Base-by-base conservation (phyloP, 2,888 invertebrate species). In the Galerucella pusilla region DNA sequence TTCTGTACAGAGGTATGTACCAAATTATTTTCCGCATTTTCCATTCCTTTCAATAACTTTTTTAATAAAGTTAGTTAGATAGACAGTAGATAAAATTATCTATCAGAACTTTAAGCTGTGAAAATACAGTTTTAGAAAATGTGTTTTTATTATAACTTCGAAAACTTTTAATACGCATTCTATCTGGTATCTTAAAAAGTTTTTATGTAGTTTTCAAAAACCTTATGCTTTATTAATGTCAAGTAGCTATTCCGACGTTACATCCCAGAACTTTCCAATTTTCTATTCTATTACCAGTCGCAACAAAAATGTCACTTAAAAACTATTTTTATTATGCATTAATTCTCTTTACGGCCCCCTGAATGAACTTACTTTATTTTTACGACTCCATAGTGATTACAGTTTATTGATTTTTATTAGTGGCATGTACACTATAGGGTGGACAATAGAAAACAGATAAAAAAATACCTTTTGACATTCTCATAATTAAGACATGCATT, bases 331-430 rank as follows among this genome's bases (percentile, higher is more conserved):
- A 61, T 61, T 28, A 61, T 61, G 28, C 61, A 25, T 61, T 61
- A 25, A 61, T n/a, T 28, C 6, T 61, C 5, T 54, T 61, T 61
- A 61, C 25, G 25, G 25, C 11, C 11, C 11, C 28, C 12, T 9
- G 12, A 35, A 28, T 61, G n/a, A 61, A 61, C 12, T 11, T 2
- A 16, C 16, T 61, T 35, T 35, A 61, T 61, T 25, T 25, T 61
- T 14, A 61, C 25, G 25, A n/a, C 14, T n/a, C 14, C 12, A 11
- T 14, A 35, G 6, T 71, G 71, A 71, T 71, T 64, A 71, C 28
- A 65, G n/a, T 54, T 64, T 64, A 71, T 71, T 71, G 64, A 57
- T 65, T 71, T 60, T 64, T 71, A 64, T 2, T 25, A 11, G 14
- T 14, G 1, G 4, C 49, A 14, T 49, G 14, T 12, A 49, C 49